A percentile compares a stretch with the other conserved stretches of the same genome.
Conservation (phyloP, 1,140 invertebrate genomes). For the Nomia melanderi region DNA sequence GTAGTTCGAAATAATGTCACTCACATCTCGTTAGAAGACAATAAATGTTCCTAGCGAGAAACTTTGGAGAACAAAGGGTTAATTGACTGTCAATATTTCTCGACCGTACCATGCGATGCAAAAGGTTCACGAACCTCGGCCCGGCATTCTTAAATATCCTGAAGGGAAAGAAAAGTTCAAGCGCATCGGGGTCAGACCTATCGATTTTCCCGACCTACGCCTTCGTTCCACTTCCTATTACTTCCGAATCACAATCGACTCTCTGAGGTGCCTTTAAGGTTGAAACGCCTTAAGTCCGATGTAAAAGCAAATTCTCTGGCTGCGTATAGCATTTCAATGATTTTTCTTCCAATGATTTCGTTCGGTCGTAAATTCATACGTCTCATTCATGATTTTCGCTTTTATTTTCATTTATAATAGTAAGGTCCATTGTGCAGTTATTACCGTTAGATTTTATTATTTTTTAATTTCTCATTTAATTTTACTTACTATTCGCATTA, state of each 20-base stretch:
- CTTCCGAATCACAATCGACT: conserved; percentile 45
- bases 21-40: too few species aligned
- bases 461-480: too few species aligned
- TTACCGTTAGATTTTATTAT: too few species aligned
- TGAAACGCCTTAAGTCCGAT: neutral
- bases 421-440: too few species aligned
- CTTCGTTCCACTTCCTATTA: conserved; percentile 50
- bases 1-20: too few species aligned
- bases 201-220: conserved; percentile 51
- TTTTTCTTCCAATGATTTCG: too few species aligned
- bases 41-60: too few species aligned
- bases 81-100: conserved; percentile 48
- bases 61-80: too few species aligned
- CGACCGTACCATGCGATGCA: conserved; percentile 30
- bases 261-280: conserved; percentile 8
- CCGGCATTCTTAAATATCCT: conserved; percentile 57
- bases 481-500: too few species aligned
- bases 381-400: too few species aligned
- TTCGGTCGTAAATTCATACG: too few species aligned
- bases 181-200: conserved; percentile 57
- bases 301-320: neutral
- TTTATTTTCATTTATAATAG: too few species aligned
- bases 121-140: conserved; percentile 21
- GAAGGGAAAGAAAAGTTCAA: conserved; percentile 53
- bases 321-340: neutral